Conservation (phyloP, 2,888 invertebrate species). For the Chydorus sphaericus region DNA sequence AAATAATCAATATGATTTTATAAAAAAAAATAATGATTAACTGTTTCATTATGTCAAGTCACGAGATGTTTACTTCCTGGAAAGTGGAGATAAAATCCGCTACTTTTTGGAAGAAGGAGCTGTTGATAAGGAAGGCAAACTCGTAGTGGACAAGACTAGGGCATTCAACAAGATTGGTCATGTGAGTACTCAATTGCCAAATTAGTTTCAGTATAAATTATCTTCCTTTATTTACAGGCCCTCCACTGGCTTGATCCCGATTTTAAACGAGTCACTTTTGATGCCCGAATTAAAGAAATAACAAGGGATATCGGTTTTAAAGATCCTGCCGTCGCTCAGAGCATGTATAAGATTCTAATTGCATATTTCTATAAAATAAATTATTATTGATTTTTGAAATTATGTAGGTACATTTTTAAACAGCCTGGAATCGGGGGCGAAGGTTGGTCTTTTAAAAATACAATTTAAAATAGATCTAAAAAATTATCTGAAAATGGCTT, state of each 20-base stretch:
- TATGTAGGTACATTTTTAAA: conserved; percentile 83
- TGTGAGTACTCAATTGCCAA: not conserved
- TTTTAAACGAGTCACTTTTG: conserved; percentile 70
- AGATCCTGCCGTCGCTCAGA: conserved; percentile 77
- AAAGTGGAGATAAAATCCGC: conserved; percentile 80
- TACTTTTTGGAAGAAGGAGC: conserved; percentile 82
- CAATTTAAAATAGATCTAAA: not conserved
- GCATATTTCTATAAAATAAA: too few relatives aligned
- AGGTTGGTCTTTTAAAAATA: conserved; percentile 40
- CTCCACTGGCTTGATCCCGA: conserved; percentile 64
- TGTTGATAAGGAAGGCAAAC: conserved; percentile 53
- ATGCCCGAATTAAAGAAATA: conserved; percentile 61
- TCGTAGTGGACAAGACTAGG: conserved; percentile 44
- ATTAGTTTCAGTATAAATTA: not conserved
- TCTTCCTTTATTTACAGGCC: conserved; percentile 29
- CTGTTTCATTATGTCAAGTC: conserved; percentile 28
- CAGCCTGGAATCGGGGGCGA: conserved; percentile 79
- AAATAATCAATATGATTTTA: not conserved
- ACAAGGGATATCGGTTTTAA: conserved; percentile 54
- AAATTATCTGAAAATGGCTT: not conserved
- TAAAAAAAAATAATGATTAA: not conserved
- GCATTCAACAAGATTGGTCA: conserved; percentile 51
- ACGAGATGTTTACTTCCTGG: conserved; percentile 67
- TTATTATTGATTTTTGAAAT: too few relatives aligned
- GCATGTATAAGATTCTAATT: too few relatives aligned